phyloP scores from a whole-genome alignment of 2,113 vertebrate species.

The Podocnemis expansa region DNA sequence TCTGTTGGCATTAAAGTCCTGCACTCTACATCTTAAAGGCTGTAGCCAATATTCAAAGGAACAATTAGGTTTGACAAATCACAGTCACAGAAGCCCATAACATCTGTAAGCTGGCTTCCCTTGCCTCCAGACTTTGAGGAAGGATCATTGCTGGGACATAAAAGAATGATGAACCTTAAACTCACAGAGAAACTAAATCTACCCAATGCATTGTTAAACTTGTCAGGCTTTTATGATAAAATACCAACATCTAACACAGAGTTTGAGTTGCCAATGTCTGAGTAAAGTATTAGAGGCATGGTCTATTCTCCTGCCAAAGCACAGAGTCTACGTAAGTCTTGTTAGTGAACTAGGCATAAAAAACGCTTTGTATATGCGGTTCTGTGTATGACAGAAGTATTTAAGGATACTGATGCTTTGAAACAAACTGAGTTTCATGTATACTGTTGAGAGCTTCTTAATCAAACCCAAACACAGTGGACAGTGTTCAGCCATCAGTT shows the following conservation, averaged over 20 bases:
- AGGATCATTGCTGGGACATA: conserved; percentile 46
- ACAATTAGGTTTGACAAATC: conserved; percentile 31
- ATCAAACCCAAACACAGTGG: not conserved
- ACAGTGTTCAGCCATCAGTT: not conserved
- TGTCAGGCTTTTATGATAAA: conserved; percentile 38
- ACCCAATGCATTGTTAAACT: conserved; percentile 40
- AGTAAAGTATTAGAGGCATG: not conserved
- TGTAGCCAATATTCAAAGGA: conserved; percentile 65
- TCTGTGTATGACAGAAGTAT: conserved; percentile 14
- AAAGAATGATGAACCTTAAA: conserved; percentile 56
- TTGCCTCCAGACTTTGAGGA: not conserved
- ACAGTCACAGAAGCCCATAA: conserved; percentile 44
- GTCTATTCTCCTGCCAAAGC: not conserved
- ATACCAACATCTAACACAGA: not conserved
- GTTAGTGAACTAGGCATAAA: conserved; percentile 34
- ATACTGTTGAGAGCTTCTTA: accelerated
- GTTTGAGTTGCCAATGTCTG: accelerated
- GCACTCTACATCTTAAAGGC: conserved; percentile 59
- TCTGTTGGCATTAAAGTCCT: conserved; percentile 37
- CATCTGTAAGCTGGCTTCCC: conserved; percentile 47
- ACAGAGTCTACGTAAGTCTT: not conserved
- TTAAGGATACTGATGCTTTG: conserved; percentile 14
- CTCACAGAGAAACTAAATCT: conserved; percentile 42
- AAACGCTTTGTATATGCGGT: conserved; percentile 37
- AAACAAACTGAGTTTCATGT: not conserved